Conservation (phyloP, 1,140 invertebrate genomes). For the Asbolus verrucosus region DNA sequence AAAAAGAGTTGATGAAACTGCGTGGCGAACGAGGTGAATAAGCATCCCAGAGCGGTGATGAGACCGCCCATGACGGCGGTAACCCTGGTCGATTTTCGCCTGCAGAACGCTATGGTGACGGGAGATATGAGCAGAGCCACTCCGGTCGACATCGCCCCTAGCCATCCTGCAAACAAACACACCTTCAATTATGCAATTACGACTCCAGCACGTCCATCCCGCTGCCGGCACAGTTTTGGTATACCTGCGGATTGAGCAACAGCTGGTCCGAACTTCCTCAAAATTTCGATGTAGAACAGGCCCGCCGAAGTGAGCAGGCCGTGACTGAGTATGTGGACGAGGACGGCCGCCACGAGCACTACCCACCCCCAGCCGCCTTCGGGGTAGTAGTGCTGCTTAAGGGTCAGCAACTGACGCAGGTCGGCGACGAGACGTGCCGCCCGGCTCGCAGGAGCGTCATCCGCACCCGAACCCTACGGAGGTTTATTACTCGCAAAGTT, state of each 20-base stretch:
- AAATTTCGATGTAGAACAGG: conserved; percentile 68
- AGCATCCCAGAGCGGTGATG: conserved; percentile 85
- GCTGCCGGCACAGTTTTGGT: neutral
- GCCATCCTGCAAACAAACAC: conserved; percentile 81
- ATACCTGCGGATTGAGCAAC: conserved; percentile 69
- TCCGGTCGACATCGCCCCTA: conserved; percentile 85
- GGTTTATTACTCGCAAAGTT: neutral
- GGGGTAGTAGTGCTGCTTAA: conserved; percentile 80
- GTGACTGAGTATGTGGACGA: conserved; percentile 73
- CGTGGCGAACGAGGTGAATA: conserved; percentile 89
- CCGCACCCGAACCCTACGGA: conserved; percentile 58
- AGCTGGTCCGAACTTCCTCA: conserved; percentile 67
- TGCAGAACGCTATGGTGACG: conserved; percentile 86
- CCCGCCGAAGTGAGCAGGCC: conserved; percentile 73
- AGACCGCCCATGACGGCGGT: conserved; percentile 89
- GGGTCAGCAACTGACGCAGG: conserved; percentile 70
- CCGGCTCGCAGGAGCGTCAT: conserved; percentile 59
- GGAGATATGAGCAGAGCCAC: conserved; percentile 85
- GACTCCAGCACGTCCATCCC: no score
- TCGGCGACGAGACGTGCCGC: conserved; percentile 66
- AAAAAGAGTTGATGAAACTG: conserved; percentile 92
- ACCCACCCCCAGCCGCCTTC: conserved; percentile 84
- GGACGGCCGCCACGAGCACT: conserved; percentile 71
- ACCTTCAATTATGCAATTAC: no score
- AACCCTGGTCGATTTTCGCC: conserved; percentile 87